phyloP scores from a whole-genome alignment of 2,888 invertebrate species.

The Latrodectus hesperus region DNA sequence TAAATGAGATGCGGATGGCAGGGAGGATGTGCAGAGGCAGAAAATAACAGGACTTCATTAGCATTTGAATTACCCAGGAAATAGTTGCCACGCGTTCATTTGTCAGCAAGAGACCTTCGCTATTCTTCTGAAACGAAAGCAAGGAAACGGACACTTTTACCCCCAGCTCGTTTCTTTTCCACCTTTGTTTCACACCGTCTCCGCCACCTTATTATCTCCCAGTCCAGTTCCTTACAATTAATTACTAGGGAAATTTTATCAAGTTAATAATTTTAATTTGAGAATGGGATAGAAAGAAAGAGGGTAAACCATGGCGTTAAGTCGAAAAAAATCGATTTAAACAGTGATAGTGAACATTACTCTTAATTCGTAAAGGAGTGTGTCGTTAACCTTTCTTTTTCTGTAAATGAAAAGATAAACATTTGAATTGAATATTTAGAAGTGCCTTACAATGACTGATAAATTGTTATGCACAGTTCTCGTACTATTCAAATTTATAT shows the following conservation, averaged over 20 bases:
- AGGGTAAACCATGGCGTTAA: too few relatives aligned
- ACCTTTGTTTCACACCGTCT: neutral
- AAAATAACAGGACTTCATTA: conserved; percentile 69
- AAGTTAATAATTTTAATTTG: too few relatives aligned
- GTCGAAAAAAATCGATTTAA: too few relatives aligned
- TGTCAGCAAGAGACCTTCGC: conserved; percentile 50
- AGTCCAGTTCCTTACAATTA: neutral
- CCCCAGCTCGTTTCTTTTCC: neutral
- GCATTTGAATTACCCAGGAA: conserved; percentile 69
- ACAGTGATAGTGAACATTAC: too few relatives aligned
- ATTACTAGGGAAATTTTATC: neutral
- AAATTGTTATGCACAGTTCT: too few relatives aligned
- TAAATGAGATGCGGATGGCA: conserved; percentile 54
- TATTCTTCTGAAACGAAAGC: neutral
- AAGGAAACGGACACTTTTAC: conserved; percentile 14
- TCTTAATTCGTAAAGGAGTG: too few relatives aligned
- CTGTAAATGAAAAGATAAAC: too few relatives aligned
- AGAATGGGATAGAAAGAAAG: too few relatives aligned
- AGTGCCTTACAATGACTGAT: too few relatives aligned
- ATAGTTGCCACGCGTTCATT: conserved; percentile 66
- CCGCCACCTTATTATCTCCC: neutral
- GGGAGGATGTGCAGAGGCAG: conserved; percentile 61
- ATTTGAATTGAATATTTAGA: too few relatives aligned
- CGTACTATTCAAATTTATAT: too few relatives aligned
- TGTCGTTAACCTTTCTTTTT: too few relatives aligned